Evolutionary conservation across 2,797 vertebrate species (phyloP), one percentile per base, ranked within the genome.

Genomic region (Scolopax rusticola): DNA sequence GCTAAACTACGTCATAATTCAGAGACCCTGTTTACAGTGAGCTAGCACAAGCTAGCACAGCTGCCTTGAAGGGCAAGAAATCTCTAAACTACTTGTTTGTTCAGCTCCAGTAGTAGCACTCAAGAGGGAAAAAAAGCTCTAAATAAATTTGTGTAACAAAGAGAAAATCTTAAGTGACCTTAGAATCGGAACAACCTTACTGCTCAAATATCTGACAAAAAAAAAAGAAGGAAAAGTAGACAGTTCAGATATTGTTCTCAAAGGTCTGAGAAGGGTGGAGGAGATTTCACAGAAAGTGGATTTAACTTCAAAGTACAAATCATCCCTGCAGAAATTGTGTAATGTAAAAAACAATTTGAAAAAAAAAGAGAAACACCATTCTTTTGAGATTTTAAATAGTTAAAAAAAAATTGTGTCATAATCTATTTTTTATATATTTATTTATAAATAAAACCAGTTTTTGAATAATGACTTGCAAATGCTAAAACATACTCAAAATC

Each of bases 401-500:
- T 65, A 23, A 28, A 43, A 69, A 69, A 40, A 43, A 4, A 15
- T 1, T 15, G 47, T 12, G 47, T 43, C 4, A 59, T 43, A 28
- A 81, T 70, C 15, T 32, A 8, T 59, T 85, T 86, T 84, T 59
- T 19, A 51, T 15, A 13, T 8, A 30, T 30, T 43, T 89, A 15
- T 57, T 73, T 64, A n/a, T 73, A 90, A 86, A 79, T 47, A 69
- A 78, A 86, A 59, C 1, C 23, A 13, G 6, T 48, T 84, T 88
- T 67, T 8, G 4, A 86, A 93, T 57, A 56, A 65, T 74, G 53
- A 91, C 61, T 92, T 50, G n/a, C 56, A 97, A 77, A 84, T 70
- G 60, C 24, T 77, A 80, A 95, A 90, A 51, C 1, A 3, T 12
- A 48, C 13, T 69, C 80, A 32, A 87, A 87, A 89, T 94, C 45